phyloP scores from a whole-genome alignment of 2,113 vertebrate genomes.

The Galbula dea region DNA sequence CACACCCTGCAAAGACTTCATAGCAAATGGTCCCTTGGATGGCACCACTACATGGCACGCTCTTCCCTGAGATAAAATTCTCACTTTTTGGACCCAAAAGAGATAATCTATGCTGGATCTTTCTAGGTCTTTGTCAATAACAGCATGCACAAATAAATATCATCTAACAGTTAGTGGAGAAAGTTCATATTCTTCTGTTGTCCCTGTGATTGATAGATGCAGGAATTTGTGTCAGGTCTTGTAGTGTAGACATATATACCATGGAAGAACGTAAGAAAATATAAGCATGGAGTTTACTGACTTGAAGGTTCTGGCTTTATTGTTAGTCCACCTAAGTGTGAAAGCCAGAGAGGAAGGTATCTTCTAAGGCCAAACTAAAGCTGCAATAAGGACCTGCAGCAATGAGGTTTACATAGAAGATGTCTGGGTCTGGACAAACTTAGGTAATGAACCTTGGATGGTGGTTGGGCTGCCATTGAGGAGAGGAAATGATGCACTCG shows the following conservation, averaged over 20 bases:
- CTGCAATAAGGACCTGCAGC: neutral
- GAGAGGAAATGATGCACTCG: accelerated
- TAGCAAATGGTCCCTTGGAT: neutral
- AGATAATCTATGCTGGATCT: neutral
- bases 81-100: neutral
- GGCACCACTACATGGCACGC: neutral
- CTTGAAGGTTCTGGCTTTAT: neutral
- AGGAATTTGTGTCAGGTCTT: neutral
- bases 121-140: neutral
- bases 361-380: neutral
- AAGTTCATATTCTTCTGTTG: neutral
- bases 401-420: neutral
- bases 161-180: neutral
- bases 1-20: neutral
- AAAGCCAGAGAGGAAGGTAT: neutral
- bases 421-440: neutral
- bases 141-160: neutral
- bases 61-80: neutral
- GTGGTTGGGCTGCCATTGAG: neutral
- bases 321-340: neutral
- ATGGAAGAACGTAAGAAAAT: neutral
- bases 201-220: neutral
- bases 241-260: neutral
- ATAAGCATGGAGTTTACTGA: neutral
- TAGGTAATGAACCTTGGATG: neutral